Base-by-base conservation (phyloP, 2,888 invertebrate species). In the Chymomyza procnemis region DNA sequence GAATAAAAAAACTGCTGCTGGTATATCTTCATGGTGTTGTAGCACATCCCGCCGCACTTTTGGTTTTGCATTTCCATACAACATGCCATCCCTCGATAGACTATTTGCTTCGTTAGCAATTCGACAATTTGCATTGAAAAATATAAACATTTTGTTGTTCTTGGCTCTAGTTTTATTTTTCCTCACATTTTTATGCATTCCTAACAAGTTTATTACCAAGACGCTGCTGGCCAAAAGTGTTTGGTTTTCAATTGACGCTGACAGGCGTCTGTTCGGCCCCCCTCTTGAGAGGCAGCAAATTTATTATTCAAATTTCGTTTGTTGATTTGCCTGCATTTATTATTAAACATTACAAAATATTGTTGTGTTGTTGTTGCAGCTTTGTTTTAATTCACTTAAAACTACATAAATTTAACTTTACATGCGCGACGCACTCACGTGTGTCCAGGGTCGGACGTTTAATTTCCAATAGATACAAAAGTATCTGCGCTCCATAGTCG, bases 311-410 rank as follows among this genome's bases (percentile, higher is more conserved):
- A 84, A 84, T 84, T 80, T 70, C 22, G 55, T 57, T 55, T 65
- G 74, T 70, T 76, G 74, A 80, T 75, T 87, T 76, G 73, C 67
- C 67, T 75, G 80, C 66, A 75, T 81, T 79, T 85, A 69, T 83
- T 83, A 69, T 72, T 75, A 71, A 71, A 61, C 66, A 67, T 81
- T 76, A 79, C 70, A 77, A 65, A 56, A 64, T n/a, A 66, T 61
- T 12, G 52, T 56, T 22, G 6, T 22, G 6, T 34, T 34, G 14
- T 22, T 30, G 55, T 62, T 69, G 62, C 52, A 59, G 73, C 66
- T 66, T 85, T 79, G 87, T 86, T 85, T 86, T 86, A 82, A 82
- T 82, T 82, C 81, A 82, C 87, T 86, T 82, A 85, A 82, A 82
- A 82, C 85, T 73, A 85, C 82, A 82, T 86, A 82, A 82, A 82